Conservation (phyloP, 2,888 invertebrate genomes). For the Scelioninae gen. 1 region DNA sequence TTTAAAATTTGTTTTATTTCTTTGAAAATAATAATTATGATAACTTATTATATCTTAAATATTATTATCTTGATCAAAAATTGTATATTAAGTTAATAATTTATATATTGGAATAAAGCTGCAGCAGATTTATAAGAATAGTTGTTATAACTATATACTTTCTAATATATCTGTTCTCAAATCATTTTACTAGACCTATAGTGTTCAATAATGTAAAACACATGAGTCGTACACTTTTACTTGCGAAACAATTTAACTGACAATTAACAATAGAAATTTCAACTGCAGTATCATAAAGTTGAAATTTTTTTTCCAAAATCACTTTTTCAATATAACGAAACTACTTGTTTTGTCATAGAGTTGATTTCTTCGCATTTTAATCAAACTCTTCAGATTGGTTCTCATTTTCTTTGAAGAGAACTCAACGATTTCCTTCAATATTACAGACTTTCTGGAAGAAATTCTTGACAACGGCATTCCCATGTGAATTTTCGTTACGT, state of each 20-base stretch:
- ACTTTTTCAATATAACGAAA: background rate
- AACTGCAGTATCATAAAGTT: slow-evolving; percentile 12
- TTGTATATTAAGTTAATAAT: too few species aligned
- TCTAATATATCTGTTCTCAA: background rate
- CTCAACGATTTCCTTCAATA: slow-evolving; percentile 39
- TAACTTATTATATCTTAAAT: too few species aligned
- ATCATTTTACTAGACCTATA: background rate
- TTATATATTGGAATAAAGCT: too few species aligned
- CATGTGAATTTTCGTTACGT: slow-evolving; percentile 70
- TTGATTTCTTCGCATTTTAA: slow-evolving; percentile 25
- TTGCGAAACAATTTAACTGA: background rate
- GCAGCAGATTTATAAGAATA: too few species aligned
- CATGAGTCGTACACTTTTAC: background rate
- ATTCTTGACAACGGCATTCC: slow-evolving; percentile 58
- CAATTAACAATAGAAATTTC: slow-evolving; percentile 6
- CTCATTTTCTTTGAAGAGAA: slow-evolving; percentile 31
- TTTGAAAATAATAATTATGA: too few species aligned
- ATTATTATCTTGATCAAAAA: too few species aligned
- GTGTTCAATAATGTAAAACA: slow-evolving; percentile 3
- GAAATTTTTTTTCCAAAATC: slow-evolving; percentile 11
- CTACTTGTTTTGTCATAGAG: too few species aligned
- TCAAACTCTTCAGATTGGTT: slow-evolving; percentile 37
- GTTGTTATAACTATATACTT: too few species aligned
- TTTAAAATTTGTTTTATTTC: too few species aligned
- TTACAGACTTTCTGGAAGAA: slow-evolving; percentile 35